phyloP scores from a whole-genome alignment of 2,797 vertebrate species.

The Megaceryle alcyon region DNA sequence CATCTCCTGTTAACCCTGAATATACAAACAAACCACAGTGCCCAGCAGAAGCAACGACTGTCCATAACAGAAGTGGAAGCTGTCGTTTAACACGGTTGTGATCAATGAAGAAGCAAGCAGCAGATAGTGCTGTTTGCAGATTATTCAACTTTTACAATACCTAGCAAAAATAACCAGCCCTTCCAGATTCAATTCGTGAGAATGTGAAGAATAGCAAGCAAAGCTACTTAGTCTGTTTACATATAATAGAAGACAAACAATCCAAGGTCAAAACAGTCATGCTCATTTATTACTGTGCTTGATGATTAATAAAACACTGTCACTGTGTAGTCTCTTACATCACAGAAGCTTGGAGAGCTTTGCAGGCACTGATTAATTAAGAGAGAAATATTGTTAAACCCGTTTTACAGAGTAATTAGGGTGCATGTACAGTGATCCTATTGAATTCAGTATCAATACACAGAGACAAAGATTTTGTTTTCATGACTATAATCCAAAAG shows the following conservation, averaged over 20 bases:
- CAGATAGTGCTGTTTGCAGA: background rate
- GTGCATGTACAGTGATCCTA: background rate
- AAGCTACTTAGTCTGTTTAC: conserved; percentile 24
- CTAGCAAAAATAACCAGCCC: background rate
- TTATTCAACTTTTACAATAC: background rate
- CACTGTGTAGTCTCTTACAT: background rate
- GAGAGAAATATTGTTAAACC: conserved; percentile 13
- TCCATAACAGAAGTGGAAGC: background rate
- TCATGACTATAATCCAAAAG: background rate
- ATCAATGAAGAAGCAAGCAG: background rate
- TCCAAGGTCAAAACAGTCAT: conserved; percentile 8
- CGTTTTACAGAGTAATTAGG: background rate
- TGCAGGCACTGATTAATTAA: background rate
- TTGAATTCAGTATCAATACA: background rate
- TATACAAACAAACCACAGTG: background rate
- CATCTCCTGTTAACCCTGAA: conserved; percentile 1
- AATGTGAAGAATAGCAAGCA: conserved; percentile 16
- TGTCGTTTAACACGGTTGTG: background rate
- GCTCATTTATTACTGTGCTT: conserved; percentile 14
- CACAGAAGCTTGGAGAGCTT: background rate
- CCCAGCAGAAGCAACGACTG: background rate
- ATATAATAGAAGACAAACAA: background rate
- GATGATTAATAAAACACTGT: conserved; percentile 7
- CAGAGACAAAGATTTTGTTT: background rate
- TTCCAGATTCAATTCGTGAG: conserved; percentile 7